Evolutionary conservation across 2,888 invertebrate genomes (phyloP).

Genomic region (Lasioglossum pauxillum): DNA sequence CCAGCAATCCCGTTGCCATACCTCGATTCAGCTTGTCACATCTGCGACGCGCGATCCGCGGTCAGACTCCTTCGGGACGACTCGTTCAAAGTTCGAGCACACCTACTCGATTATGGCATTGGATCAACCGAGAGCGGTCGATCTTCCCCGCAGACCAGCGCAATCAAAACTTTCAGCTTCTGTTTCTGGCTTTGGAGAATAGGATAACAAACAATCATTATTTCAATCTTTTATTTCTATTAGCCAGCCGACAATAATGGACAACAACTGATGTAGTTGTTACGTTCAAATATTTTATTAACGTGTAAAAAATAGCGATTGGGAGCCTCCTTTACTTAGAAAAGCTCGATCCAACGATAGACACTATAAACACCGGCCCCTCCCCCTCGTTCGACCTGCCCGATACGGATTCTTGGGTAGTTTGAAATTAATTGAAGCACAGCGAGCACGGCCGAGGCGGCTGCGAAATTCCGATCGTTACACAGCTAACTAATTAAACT

Average conservation of each 20-base stretch:
- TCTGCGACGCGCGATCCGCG: neutral
- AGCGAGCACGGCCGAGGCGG: neutral
- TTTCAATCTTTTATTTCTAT: neutral
- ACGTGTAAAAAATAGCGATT: no score
- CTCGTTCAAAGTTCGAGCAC: neutral
- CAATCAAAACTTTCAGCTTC: neutral
- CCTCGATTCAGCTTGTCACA: neutral
- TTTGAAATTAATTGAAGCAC: slow-evolving; percentile 25
- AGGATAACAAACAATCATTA: neutral
- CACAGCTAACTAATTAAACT: slow-evolving; percentile 41
- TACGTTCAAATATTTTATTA: neutral
- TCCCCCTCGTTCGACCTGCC: neutral
- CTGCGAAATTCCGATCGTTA: slow-evolving; percentile 31
- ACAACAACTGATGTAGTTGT: neutral
- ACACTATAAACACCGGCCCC: neutral
- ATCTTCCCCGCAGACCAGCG: neutral
- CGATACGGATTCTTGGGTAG: slow-evolving; percentile 12
- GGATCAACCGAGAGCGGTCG: neutral
- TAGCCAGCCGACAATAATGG: neutral
- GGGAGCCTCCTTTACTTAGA: neutral
- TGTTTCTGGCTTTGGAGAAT: neutral
- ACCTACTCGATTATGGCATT: neutral
- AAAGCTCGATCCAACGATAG: neutral
- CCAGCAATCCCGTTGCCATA: neutral
- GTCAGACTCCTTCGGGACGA: neutral